Evolutionary conservation across 2,113 vertebrate species (phyloP).

Genomic region (Tachycineta bicolor): DNA sequence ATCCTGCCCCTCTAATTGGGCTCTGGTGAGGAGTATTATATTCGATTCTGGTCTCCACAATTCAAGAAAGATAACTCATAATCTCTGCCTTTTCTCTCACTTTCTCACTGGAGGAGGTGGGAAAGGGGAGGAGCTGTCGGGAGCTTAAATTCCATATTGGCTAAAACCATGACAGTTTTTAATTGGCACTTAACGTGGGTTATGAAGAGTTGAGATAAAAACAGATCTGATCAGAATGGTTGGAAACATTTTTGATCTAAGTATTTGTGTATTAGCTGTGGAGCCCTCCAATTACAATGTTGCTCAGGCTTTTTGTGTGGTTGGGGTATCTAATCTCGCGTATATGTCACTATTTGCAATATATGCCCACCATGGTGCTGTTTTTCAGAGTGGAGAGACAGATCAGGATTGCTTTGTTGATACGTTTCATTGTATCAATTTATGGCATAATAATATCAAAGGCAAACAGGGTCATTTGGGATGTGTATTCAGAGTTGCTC

Average conservation of each 20-base stretch:
- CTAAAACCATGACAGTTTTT: not conserved
- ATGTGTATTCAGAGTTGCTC: not conserved
- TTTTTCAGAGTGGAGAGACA: not conserved
- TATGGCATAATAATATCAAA: not conserved
- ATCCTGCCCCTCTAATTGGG: not conserved
- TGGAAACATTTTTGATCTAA: not conserved
- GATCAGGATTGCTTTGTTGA: not conserved
- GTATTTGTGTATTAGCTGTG: not conserved
- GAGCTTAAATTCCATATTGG: not conserved
- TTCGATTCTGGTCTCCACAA: not conserved
- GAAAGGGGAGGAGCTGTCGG: not conserved
- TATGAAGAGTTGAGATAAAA: not conserved
- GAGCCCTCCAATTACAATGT: not conserved
- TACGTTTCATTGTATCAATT: not conserved
- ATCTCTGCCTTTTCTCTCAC: not conserved
- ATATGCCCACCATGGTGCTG: not conserved
- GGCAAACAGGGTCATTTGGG: not conserved
- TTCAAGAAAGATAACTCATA: not conserved
- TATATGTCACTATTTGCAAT: not conserved
- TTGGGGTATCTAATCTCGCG: not conserved
- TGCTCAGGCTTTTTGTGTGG: not conserved
- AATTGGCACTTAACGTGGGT: not conserved
- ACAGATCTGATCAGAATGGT: not conserved
- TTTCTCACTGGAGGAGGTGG: not conserved
- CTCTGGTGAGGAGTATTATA: not conserved